Evolutionary conservation across 1,140 invertebrate species (phyloP).

Genomic region (Neotoxoptera formosana): DNA sequence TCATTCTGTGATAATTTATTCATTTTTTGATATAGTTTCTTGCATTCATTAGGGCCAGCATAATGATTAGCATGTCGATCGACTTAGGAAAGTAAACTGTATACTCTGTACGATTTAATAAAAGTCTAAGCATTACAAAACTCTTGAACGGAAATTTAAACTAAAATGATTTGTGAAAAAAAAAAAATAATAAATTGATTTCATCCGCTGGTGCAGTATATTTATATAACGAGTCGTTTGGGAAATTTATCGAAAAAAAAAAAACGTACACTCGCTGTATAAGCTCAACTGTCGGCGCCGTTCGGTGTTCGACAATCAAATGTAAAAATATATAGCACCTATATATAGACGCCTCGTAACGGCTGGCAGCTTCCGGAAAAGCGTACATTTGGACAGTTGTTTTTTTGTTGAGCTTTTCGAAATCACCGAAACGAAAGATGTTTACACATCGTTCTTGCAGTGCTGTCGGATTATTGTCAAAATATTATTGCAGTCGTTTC

Average conservation of each 20-base stretch:
- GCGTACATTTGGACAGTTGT: not conserved
- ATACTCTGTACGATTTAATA: not conserved
- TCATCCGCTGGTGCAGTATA: not conserved
- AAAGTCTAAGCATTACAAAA: not conserved
- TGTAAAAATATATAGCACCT: constrained; percentile 4
- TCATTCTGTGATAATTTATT: not conserved
- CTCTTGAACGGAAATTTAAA: not conserved
- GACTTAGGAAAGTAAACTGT: not conserved
- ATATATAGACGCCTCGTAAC: not conserved
- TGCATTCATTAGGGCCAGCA: not conserved
- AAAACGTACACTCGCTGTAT: not conserved
- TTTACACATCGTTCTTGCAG: constrained; percentile 2
- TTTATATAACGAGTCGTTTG: not conserved
- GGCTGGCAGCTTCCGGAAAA: not conserved
- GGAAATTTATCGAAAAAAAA: not conserved
- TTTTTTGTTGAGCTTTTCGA: not conserved
- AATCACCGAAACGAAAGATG: constrained; percentile 10
- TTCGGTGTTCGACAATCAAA: not conserved
- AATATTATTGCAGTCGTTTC: constrained; percentile 1
- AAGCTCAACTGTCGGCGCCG: not conserved
- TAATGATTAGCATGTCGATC: not conserved
- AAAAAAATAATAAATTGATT: not conserved
- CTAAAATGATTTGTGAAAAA: not conserved
- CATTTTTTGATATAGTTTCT: not conserved
- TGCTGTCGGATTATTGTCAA: not conserved